Evolutionary conservation across 2,888 invertebrate species (phyloP).

Genomic region (Trissonchulus latispiculum): DNA sequence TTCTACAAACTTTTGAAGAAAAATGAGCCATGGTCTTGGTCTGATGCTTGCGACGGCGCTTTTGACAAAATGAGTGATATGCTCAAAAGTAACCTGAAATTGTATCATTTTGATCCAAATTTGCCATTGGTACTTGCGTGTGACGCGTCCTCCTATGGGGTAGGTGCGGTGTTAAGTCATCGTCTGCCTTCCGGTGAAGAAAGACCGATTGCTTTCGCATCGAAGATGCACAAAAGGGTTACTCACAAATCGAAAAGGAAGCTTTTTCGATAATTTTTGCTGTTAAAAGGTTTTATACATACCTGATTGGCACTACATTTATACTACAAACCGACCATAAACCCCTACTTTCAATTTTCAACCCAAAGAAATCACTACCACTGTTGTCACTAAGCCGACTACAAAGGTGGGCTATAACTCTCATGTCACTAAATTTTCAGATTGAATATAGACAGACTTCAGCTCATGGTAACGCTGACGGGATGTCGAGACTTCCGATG

Average conservation of each 20-base stretch:
- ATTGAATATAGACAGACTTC: slow-evolving; percentile 14
- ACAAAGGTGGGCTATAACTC: slow-evolving; percentile 25
- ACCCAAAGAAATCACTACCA: slow-evolving; percentile 23
- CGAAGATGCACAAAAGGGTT: slow-evolving; percentile 29
- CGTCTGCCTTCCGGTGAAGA: slow-evolving; percentile 22
- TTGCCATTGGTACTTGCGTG: neutral
- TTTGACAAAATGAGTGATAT: neutral
- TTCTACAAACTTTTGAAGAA: neutral
- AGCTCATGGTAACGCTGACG: slow-evolving; percentile 27
- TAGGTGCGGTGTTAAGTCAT: slow-evolving; percentile 25
- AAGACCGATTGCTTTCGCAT: slow-evolving; percentile 30
- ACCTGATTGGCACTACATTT: slow-evolving; percentile 28
- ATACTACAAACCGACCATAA: slow-evolving; percentile 28
- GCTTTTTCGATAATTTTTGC: slow-evolving; percentile 29
- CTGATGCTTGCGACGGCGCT: neutral
- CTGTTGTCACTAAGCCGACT: slow-evolving; percentile 22
- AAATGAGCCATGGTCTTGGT: neutral
- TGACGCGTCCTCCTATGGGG: slow-evolving; percentile 18
- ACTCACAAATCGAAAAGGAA: slow-evolving; percentile 32
- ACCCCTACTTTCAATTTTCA: slow-evolving; percentile 27
- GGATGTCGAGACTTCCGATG: slow-evolving; percentile 25
- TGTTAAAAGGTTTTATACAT: slow-evolving; percentile 31
- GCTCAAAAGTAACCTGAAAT: neutral
- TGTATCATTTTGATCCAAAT: neutral
- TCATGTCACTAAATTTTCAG: slow-evolving; percentile 6